These are phyloP conservation scores for Stenopsyche tienmushanensis DNA, from an alignment of 1,140 invertebrate genomes.

Conservation along the genomic window DNA sequence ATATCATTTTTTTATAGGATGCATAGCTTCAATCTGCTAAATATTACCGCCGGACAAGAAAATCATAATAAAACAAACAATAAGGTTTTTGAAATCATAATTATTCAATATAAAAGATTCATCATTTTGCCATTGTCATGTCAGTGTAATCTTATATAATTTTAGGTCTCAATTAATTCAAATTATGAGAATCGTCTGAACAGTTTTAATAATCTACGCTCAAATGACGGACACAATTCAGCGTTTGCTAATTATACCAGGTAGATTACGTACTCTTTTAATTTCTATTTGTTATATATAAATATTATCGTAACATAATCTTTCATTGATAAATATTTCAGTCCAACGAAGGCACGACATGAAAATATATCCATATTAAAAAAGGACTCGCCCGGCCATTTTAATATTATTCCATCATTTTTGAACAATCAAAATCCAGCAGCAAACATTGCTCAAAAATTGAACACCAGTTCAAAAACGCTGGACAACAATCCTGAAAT, in stretches of 20 bases:
- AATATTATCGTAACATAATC: neutral
- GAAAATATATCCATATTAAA: neutral
- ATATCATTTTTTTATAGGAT: slow-evolving; percentile 33
- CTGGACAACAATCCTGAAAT: too few relatives aligned
- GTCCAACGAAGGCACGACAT: slow-evolving; percentile 1
- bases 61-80: slow-evolving; percentile 23
- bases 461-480: too few relatives aligned
- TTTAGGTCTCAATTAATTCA: slow-evolving; percentile 16
- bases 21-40: slow-evolving; percentile 34
- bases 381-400: too few relatives aligned
- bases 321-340: neutral
- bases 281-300: neutral
- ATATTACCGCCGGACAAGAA: slow-evolving; percentile 29
- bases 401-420: too few relatives aligned
- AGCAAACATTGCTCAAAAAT: too few relatives aligned
- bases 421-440: too few relatives aligned
- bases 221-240: slow-evolving; percentile 47
- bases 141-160: neutral
- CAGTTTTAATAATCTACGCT: slow-evolving; percentile 43
- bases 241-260: slow-evolving; percentile 50
- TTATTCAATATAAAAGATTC: too few relatives aligned
- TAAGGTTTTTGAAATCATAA: slow-evolving; percentile 29
- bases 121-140: too few relatives aligned
- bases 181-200: slow-evolving; percentile 5
- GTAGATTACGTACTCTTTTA: slow-evolving; percentile 42